Conservation (phyloP, 2,797 vertebrate species). For the Esox lucius region DNA sequence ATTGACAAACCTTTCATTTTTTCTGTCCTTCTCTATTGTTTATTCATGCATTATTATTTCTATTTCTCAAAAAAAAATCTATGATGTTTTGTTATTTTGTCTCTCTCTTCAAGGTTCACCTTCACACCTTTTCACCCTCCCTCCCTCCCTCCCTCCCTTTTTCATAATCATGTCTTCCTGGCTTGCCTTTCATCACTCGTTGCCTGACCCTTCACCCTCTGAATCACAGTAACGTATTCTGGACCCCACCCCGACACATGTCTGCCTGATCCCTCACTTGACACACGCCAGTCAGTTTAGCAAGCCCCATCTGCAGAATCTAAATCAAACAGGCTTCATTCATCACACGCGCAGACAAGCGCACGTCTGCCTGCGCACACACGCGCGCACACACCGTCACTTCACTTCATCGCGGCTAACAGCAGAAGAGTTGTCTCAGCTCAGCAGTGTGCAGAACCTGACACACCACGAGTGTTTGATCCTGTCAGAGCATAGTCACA, state of each 20-base stretch:
- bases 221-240: slow-evolving; percentile 73
- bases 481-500: not conserved
- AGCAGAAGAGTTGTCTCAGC: not conserved
- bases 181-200: slow-evolving; percentile 52
- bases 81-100: not conserved
- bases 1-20: not conserved
- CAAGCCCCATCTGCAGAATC: slow-evolving; percentile 59
- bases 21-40: not conserved
- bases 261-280: slow-evolving; percentile 54
- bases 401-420: slow-evolving; percentile 47
- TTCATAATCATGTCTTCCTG: slow-evolving; percentile 55
- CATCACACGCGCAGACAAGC: slow-evolving; percentile 14
- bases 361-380: not conserved
- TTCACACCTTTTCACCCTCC: slow-evolving; percentile 28
- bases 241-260: slow-evolving; percentile 56
- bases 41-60: not conserved
- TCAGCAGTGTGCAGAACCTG: not conserved
- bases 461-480: not conserved
- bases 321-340: slow-evolving; percentile 65
- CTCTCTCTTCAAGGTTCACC: not conserved
- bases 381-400: slow-evolving; percentile 38
- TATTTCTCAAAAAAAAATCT: not conserved
- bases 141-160: slow-evolving; percentile 35
- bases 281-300: slow-evolving; percentile 55
- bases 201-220: slow-evolving; percentile 62